These are phyloP conservation scores for Chelonoidis abingdonii DNA, from an alignment of 2,113 vertebrate species.

Conservation along the genomic window DNA sequence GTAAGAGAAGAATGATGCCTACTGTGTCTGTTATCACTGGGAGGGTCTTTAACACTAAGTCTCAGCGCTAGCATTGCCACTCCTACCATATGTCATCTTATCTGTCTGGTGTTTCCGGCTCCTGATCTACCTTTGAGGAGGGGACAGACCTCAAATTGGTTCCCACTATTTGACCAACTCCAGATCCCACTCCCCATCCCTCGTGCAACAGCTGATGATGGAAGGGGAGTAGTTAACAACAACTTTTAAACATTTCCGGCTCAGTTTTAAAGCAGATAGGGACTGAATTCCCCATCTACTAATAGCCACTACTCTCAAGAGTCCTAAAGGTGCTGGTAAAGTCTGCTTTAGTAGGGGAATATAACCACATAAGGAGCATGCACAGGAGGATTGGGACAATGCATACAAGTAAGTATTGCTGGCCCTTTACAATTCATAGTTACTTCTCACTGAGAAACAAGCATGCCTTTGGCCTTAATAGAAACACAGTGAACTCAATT, in stretches of 20 bases:
- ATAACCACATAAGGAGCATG: background rate
- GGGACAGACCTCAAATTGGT: background rate
- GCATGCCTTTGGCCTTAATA: background rate
- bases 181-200: background rate
- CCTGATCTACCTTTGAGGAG: background rate
- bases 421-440: background rate
- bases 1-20: background rate
- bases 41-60: background rate
- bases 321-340: background rate
- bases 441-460: background rate
- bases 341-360: background rate
- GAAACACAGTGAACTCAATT: background rate
- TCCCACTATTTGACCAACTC: background rate
- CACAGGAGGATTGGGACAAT: background rate
- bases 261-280: background rate
- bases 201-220: background rate
- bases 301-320: background rate
- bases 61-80: fast-evolving
- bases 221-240: background rate
- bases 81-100: fast-evolving
- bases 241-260: background rate
- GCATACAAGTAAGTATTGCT: background rate
- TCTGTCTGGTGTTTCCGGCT: background rate
- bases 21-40: background rate
- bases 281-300: background rate